A percentile compares a stretch with the other conserved stretches of the same genome.
Conservation (phyloP, 2,113 vertebrate genomes). For the Pluvianellus socialis region DNA sequence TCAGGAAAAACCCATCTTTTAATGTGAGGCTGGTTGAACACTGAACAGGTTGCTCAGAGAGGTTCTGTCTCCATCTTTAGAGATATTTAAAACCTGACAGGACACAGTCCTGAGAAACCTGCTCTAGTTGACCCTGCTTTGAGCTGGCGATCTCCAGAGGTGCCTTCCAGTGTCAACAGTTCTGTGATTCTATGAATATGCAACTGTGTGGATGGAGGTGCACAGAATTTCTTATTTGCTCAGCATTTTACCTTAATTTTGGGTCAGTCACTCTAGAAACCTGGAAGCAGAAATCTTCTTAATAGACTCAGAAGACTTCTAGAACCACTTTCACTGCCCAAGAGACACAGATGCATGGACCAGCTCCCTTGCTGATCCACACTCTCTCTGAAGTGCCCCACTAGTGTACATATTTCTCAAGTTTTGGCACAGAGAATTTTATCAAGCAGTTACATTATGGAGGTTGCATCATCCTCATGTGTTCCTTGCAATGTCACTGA, state of each 20-base stretch:
- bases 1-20: neutral
- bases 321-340: neutral
- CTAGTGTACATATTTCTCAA: neutral
- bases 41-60: neutral
- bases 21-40: neutral
- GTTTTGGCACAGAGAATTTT: neutral
- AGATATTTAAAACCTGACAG: neutral
- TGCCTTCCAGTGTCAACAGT: neutral
- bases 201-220: neutral
- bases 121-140: neutral
- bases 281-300: neutral
- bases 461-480: neutral
- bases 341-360: rapidly evolving
- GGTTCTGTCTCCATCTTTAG: neutral
- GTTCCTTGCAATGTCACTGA: neutral
- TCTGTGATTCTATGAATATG: neutral
- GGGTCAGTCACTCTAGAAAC: neutral
- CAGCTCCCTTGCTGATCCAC: neutral
- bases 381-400: neutral
- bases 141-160: neutral
- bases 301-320: neutral
- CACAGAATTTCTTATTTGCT: neutral
- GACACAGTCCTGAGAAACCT: neutral
- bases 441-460: neutral
- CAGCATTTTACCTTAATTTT: neutral